A percentile compares a stretch with the other conserved stretches of the same genome.
Evolutionary conservation across 1,140 invertebrate genomes (phyloP).

Genomic region (Chymomyza costata): DNA sequence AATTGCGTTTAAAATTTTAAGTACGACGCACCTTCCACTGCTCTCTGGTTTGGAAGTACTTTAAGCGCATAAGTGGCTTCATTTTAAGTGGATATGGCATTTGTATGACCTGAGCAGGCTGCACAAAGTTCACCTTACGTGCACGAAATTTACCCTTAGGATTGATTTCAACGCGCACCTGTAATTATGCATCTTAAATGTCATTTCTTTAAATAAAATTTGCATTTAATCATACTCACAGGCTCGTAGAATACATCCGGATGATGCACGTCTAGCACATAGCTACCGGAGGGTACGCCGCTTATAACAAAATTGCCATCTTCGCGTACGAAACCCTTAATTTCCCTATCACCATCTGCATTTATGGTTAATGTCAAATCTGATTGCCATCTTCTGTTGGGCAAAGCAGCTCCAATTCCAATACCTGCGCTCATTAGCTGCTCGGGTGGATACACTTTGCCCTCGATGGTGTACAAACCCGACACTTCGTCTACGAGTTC

Average conservation of each 20-base stretch:
- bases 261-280: constrained; percentile 94
- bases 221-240: constrained; percentile 77
- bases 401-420: constrained; percentile 74
- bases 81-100: constrained; percentile 94
- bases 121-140: constrained; percentile 95
- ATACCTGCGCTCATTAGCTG: constrained; percentile 10
- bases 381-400: constrained; percentile 82
- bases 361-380: constrained; percentile 89
- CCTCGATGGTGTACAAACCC: constrained; percentile 81
- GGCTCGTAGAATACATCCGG: constrained; percentile 94
- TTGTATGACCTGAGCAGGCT: constrained; percentile 90
- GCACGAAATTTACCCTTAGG: constrained; percentile 97
- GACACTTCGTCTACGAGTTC: constrained; percentile 58
- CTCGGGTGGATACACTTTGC: constrained; percentile 86
- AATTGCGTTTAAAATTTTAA: background rate
- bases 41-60: constrained; percentile 95
- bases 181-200: background rate
- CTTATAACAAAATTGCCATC: constrained; percentile 95
- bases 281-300: constrained; percentile 94
- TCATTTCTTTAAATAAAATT: background rate
- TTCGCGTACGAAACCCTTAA: constrained; percentile 89
- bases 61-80: constrained; percentile 86
- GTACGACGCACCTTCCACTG: constrained; percentile 84
- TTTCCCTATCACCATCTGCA: constrained; percentile 90
- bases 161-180: constrained; percentile 91